Evolutionary conservation across 2,113 vertebrate species (phyloP).

Genomic region (Pungitius pungitius): DNA sequence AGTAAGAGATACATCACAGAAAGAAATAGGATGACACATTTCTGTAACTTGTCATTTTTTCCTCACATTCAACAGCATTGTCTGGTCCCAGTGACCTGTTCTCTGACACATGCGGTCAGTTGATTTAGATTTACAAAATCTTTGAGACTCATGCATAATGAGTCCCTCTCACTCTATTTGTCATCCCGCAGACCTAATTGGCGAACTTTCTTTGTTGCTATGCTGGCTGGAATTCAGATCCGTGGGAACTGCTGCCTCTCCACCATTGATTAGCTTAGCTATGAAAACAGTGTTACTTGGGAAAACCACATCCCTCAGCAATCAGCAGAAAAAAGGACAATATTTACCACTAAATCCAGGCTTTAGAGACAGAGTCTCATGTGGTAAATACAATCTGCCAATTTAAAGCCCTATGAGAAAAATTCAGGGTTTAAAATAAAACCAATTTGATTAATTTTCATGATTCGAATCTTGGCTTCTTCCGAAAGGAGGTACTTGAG

Average conservation of each 20-base stretch:
- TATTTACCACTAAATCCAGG: not conserved
- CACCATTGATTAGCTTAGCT: conserved; percentile 35
- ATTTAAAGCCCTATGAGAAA: not conserved
- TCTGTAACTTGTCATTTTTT: not conserved
- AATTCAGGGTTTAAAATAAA: conserved; percentile 1
- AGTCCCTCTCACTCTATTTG: conserved; percentile 53
- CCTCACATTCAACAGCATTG: conserved; percentile 12
- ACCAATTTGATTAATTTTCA: conserved; percentile 1
- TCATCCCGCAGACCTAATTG: conserved; percentile 68
- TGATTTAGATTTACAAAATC: conserved; percentile 49
- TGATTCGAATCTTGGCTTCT: conserved; percentile 8
- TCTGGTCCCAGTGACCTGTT: conserved; percentile 20
- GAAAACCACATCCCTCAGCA: conserved; percentile 30
- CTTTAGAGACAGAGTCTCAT: not conserved
- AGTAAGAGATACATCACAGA: not conserved
- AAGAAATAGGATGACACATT: conserved; percentile 5
- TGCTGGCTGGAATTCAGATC: conserved; percentile 64
- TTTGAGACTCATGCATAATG: conserved; percentile 65
- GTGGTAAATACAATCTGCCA: not conserved
- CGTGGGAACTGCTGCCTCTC: conserved; percentile 56
- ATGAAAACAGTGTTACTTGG: conserved; percentile 56
- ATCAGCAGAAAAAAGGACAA: conserved; percentile 1
- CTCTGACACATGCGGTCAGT: conserved; percentile 41
- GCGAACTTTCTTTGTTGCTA: conserved; percentile 77
- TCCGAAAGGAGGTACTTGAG: conserved; percentile 21